Percentiles rank a stretch among this genome's conserved stretches.
Conservation (phyloP, 2,113 vertebrate species). For the Rhipidura dahli region DNA sequence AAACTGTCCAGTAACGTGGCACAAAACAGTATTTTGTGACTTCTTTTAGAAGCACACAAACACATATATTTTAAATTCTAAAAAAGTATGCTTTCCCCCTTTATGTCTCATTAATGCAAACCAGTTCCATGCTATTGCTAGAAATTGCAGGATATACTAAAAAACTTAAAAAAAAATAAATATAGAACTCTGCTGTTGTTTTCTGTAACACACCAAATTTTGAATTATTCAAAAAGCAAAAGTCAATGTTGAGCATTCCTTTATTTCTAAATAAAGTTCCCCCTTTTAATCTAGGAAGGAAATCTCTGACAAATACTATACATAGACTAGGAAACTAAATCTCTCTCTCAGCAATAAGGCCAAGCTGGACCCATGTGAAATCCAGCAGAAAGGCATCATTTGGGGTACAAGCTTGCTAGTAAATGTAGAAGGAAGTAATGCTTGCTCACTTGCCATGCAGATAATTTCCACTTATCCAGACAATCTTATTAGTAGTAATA, state of each 20-base stretch:
- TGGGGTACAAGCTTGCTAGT: neutral
- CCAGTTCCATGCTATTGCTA: neutral
- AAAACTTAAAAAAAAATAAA: neutral
- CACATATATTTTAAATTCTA: neutral
- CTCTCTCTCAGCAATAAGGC: neutral
- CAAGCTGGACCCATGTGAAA: neutral
- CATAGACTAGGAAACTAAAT: neutral
- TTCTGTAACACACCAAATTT: neutral
- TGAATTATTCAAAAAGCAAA: neutral
- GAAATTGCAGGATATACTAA: neutral
- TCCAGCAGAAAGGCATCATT: neutral
- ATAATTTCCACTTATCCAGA: neutral
- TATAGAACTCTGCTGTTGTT: neutral
- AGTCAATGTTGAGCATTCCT: neutral
- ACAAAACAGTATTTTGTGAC: neutral
- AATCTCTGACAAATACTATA: neutral
- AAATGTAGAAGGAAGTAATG: neutral
- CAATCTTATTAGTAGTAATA: neutral
- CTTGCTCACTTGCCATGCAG: neutral
- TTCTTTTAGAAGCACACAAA: neutral
- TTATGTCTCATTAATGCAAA: neutral
- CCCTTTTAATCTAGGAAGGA: neutral
- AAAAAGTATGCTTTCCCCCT: neutral
- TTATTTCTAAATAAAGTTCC: neutral
- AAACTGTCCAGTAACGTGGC: neutral